Conservation (phyloP, 2,113 vertebrate genomes). For the Dolichallabes microphthalmus region DNA sequence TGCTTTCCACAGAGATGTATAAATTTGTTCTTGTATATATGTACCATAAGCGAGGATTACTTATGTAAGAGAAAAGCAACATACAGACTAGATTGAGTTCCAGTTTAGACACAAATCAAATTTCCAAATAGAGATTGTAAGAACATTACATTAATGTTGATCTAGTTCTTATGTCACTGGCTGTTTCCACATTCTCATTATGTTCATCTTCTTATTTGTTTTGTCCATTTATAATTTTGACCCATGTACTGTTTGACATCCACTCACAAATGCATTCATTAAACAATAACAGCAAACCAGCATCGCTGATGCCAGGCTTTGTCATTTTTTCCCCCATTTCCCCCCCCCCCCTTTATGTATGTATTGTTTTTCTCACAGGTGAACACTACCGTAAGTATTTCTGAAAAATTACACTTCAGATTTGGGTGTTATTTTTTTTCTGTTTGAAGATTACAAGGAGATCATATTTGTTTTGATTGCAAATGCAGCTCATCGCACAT, state of each 20-base stretch:
- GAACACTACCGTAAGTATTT: background rate
- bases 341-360: background rate
- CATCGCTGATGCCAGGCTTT: conserved; percentile 33
- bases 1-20: background rate
- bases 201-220: conserved; percentile 33
- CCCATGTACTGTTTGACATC: conserved; percentile 44
- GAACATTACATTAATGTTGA: background rate
- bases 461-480: background rate
- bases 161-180: background rate
- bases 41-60: background rate
- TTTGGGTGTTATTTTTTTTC: background rate
- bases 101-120: background rate
- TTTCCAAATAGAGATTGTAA: background rate
- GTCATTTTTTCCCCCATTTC: conserved; percentile 4
- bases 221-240: conserved; percentile 8
- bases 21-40: conserved; percentile 7
- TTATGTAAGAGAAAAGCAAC: background rate
- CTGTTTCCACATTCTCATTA: conserved; percentile 25
- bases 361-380: background rate
- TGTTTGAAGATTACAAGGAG: background rate
- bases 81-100: background rate
- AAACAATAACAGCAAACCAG: conserved; percentile 50
- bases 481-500: background rate
- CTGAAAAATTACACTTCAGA: background rate
- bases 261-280: conserved; percentile 56